A percentile compares a stretch with the other conserved stretches of the same genome.
Conservation (phyloP, 1,140 invertebrate species). For the Drosophila sp. region DNA sequence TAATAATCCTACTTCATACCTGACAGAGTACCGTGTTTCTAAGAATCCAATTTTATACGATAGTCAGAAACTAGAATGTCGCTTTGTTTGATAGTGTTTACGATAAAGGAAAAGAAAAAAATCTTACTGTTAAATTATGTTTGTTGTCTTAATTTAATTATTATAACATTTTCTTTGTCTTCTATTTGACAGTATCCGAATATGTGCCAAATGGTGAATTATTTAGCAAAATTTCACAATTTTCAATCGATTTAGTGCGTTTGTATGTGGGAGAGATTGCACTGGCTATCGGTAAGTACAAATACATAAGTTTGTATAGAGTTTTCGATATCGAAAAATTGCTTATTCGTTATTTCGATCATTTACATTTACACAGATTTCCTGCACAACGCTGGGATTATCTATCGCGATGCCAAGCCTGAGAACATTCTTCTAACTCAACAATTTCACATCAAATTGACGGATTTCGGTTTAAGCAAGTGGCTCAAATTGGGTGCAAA, state of each 20-base stretch:
- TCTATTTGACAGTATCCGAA: conserved; percentile 90
- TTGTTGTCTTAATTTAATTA: not conserved
- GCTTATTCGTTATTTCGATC: not conserved
- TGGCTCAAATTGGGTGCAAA: conserved; percentile 90
- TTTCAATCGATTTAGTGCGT: conserved; percentile 89
- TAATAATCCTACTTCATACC: too few species aligned
- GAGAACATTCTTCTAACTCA: conserved; percentile 94
- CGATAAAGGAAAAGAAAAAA: not conserved
- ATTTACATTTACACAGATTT: conserved; percentile 88
- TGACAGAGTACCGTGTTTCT: too few species aligned
- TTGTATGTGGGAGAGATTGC: conserved; percentile 93
- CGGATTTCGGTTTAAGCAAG: conserved; percentile 97
- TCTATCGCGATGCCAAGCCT: conserved; percentile 95
- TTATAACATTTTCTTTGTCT: not conserved
- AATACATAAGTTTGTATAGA: not conserved
- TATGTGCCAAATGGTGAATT: conserved; percentile 92
- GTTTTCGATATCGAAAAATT: not conserved
- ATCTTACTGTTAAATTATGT: not conserved
- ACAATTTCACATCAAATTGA: conserved; percentile 91
- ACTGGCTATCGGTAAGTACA: conserved; percentile 89
- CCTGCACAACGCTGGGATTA: conserved; percentile 94
- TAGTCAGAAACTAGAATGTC: too few species aligned
- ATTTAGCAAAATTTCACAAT: conserved; percentile 87
- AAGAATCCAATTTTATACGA: too few species aligned
- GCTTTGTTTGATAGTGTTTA: too few species aligned